phyloP scores from a whole-genome alignment of 2,113 vertebrate species.

The Menura novaehollandiae region DNA sequence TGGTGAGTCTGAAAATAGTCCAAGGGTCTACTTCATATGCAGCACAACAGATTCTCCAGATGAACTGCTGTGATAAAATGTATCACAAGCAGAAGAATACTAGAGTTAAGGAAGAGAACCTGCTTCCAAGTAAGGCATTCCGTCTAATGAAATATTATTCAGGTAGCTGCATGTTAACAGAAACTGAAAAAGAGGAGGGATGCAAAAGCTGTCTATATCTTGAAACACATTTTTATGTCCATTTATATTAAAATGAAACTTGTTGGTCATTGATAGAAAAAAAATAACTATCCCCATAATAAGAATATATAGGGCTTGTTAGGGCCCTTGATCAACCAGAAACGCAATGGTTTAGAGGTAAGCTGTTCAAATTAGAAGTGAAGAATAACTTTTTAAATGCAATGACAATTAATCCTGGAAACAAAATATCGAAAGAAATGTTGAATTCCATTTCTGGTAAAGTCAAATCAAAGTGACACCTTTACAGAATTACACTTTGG shows the following conservation, averaged over 20 bases:
- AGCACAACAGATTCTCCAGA: background rate
- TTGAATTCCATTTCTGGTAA: background rate
- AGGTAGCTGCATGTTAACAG: background rate
- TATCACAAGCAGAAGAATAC: background rate
- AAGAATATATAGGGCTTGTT: background rate
- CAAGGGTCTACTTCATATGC: background rate
- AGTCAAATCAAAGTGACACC: background rate
- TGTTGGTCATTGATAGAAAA: background rate
- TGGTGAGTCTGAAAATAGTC: background rate
- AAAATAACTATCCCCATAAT: background rate
- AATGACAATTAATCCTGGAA: background rate
- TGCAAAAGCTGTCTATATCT: background rate
- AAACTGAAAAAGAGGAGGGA: background rate
- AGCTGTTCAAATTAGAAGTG: background rate
- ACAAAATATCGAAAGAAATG: background rate
- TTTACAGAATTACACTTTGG: background rate
- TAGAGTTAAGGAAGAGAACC: background rate
- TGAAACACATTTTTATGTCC: background rate
- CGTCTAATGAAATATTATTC: background rate
- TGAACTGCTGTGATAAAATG: background rate
- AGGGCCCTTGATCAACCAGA: background rate
- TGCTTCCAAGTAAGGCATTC: background rate
- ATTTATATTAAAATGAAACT: background rate
- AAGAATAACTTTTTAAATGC: background rate
- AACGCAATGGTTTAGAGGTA: background rate